These are phyloP conservation scores for Teleogryllus oceanicus DNA, from an alignment of 2,888 invertebrate genomes.

Conservation along the genomic window DNA sequence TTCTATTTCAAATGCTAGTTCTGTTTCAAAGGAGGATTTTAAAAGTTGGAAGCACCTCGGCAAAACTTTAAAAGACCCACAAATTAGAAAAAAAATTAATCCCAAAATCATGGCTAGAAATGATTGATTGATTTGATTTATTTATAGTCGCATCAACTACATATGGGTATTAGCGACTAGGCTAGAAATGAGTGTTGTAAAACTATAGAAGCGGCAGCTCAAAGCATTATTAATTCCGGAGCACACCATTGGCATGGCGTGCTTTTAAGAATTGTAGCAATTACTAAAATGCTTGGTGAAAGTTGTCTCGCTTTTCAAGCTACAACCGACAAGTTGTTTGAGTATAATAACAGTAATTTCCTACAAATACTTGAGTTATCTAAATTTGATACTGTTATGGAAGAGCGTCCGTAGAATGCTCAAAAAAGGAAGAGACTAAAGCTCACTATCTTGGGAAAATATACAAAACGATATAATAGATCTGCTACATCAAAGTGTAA, in stretches of 20 bases:
- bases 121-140: no score
- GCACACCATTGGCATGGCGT: not conserved
- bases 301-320: no score
- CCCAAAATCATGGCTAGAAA: no score
- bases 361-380: not conserved
- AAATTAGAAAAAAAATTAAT: not conserved
- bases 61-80: not conserved
- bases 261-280: not conserved
- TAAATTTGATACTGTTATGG: no score
- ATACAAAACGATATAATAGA: conserved; percentile 23
- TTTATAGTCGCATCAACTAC: no score
- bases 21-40: not conserved
- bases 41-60: not conserved
- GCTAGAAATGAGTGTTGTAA: not conserved
- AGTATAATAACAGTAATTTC: not conserved
- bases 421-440: no score
- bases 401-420: no score
- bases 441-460: not conserved
- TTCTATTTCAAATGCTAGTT: not conserved
- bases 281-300: no score
- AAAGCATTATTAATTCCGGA: not conserved
- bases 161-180: no score
- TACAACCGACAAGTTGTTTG: no score
- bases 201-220: not conserved
- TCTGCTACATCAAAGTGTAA: conserved; percentile 20